phyloP scores from a whole-genome alignment of 2,113 vertebrate genomes.

The Bujurquina vittata region DNA sequence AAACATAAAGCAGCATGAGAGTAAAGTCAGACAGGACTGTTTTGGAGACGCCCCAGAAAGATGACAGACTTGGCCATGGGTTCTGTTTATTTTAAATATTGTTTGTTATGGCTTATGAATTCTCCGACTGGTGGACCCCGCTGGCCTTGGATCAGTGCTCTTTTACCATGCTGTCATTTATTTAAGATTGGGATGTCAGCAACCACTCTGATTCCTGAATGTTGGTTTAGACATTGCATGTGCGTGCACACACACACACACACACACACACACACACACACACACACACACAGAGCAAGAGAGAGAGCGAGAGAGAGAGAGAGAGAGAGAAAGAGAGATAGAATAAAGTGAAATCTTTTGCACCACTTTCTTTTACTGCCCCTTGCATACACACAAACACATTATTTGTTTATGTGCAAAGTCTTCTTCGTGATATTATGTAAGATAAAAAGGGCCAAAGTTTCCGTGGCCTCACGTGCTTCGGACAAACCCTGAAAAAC shows the following conservation, averaged over 20 bases:
- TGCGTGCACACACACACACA: too few relatives aligned
- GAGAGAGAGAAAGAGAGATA: not conserved
- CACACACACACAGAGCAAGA: not conserved
- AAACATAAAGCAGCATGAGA: slow-evolving; percentile 20
- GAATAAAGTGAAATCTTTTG: slow-evolving; percentile 17
- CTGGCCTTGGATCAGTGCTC: slow-evolving; percentile 37
- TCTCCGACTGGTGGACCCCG: slow-evolving; percentile 35
- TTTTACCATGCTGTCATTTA: slow-evolving; percentile 61
- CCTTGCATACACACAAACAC: not conserved
- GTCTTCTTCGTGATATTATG: slow-evolving; percentile 15
- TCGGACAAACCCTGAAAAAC: slow-evolving; percentile 27
- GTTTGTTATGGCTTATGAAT: slow-evolving; percentile 63
- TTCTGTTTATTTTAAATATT: slow-evolving; percentile 62
- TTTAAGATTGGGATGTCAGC: slow-evolving; percentile 64
- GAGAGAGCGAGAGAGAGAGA: slow-evolving; percentile 5
- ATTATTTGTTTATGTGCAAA: slow-evolving; percentile 31
- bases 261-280: too few relatives aligned
- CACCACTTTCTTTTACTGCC: not conserved
- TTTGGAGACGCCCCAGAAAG: slow-evolving; percentile 31
- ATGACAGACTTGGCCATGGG: slow-evolving; percentile 43
- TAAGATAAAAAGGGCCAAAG: slow-evolving; percentile 21
- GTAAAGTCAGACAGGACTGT: slow-evolving; percentile 18
- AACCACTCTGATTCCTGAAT: slow-evolving; percentile 19
- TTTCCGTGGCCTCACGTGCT: slow-evolving; percentile 32
- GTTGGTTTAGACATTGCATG: slow-evolving; percentile 36